Evolutionary conservation across 2,797 vertebrate species (phyloP).

Genomic region (Borostomias antarcticus): DNA sequence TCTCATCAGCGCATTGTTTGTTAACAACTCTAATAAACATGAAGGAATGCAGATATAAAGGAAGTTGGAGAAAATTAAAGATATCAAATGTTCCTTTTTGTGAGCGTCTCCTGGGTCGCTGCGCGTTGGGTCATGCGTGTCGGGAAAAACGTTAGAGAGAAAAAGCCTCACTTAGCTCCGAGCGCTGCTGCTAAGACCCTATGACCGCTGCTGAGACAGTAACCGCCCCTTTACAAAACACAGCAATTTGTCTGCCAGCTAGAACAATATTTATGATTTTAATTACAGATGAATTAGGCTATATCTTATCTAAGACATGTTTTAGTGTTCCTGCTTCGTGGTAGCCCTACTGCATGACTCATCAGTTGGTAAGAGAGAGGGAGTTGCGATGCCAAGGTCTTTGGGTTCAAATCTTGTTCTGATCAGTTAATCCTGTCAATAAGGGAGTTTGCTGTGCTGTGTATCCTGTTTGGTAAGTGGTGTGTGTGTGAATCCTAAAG

Average conservation of each 20-base stretch:
- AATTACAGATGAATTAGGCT: not conserved
- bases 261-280: not conserved
- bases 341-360: not conserved
- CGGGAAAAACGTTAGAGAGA: not conserved
- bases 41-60: conserved; percentile 26
- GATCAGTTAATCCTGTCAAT: no score
- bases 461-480: no score
- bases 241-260: not conserved
- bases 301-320: no score
- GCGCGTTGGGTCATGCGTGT: not conserved
- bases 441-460: no score
- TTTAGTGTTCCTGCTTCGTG: not conserved
- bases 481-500: no score
- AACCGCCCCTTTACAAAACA: not conserved
- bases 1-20: conserved; percentile 33
- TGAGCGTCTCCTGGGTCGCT: conserved; percentile 12
- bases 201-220: no score
- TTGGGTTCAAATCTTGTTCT: not conserved
- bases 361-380: no score
- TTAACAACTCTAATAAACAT: conserved; percentile 38
- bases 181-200: conserved; percentile 1
- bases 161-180: not conserved
- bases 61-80: conserved; percentile 21
- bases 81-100: conserved; percentile 19
- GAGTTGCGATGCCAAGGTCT: not conserved